Percentiles rank a stretch among this genome's conserved stretches.
Conservation (phyloP, 2,888 invertebrate species). For the Globia sparganii region DNA sequence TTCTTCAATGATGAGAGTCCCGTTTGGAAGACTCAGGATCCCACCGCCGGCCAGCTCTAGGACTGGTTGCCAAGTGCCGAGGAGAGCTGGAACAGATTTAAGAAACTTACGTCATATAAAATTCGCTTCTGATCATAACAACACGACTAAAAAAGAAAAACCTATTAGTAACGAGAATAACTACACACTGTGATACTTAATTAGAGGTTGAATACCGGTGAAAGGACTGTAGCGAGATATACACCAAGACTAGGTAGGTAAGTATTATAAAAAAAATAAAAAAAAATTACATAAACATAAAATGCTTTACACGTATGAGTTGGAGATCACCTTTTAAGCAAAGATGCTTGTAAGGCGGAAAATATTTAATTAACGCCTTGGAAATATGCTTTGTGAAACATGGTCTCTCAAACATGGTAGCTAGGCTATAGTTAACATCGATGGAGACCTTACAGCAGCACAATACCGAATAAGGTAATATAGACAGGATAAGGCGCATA, state of each 20-base stretch:
- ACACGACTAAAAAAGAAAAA: neutral
- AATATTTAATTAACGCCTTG: neutral
- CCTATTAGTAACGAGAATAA: neutral
- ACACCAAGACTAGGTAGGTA: neutral
- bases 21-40: slow-evolving; percentile 86
- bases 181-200: neutral
- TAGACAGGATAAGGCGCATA: neutral
- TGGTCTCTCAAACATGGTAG: neutral
- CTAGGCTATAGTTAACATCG: neutral
- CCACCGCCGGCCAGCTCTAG: slow-evolving; percentile 87
- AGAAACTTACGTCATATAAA: neutral
- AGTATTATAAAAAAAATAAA: too few species aligned
- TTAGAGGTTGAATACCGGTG: neutral
- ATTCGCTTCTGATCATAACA: neutral
- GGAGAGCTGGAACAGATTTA: slow-evolving; percentile 75
- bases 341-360: too few species aligned
- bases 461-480: neutral
- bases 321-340: too few species aligned
- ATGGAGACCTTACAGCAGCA: neutral
- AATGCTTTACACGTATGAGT: too few species aligned
- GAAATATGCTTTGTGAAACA: neutral
- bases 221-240: neutral
- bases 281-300: too few species aligned
- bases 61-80: slow-evolving; percentile 88
- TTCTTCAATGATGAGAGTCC: slow-evolving; percentile 86